Evolutionary conservation across 2,888 invertebrate species (phyloP).

Genomic region (Balanococcus diminutus): DNA sequence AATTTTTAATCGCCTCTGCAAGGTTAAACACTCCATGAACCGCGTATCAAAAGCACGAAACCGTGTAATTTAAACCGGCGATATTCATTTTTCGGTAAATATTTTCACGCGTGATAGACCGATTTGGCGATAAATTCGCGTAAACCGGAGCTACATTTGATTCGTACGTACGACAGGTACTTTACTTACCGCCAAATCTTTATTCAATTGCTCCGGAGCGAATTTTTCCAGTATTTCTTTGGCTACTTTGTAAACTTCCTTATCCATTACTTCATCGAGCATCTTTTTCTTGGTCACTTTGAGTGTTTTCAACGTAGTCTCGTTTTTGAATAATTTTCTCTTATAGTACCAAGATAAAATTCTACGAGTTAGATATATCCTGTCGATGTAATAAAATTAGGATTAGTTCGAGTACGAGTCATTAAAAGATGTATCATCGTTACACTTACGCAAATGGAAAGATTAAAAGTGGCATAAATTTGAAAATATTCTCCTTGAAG

Average conservation of each 20-base stretch:
- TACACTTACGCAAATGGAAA: conserved; percentile 66
- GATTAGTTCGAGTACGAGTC: background rate
- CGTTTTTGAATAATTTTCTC: conserved; percentile 78
- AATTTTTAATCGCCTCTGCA: background rate
- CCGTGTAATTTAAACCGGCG: background rate
- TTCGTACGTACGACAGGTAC: background rate
- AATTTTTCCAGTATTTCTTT: conserved; percentile 87
- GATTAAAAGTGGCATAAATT: conserved; percentile 78
- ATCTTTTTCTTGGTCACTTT: conserved; percentile 84
- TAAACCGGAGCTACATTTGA: background rate
- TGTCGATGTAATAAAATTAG: too few relatives aligned
- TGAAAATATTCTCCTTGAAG: conserved; percentile 74
- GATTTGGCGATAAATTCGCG: background rate
- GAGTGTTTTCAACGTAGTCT: conserved; percentile 73
- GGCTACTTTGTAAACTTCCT: conserved; percentile 95
- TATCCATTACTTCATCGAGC: conserved; percentile 95
- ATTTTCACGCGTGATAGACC: background rate
- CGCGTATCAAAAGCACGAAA: background rate
- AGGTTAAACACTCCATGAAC: background rate
- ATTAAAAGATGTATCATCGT: background rate
- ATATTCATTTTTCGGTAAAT: background rate
- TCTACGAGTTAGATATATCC: conserved; percentile 78
- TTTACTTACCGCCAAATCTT: conserved; percentile 46
- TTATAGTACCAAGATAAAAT: conserved; percentile 88
- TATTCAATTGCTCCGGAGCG: conserved; percentile 68